These are phyloP conservation scores for Cylloceria caligata DNA, from an alignment of 2,888 invertebrate genomes.

Conservation along the genomic window DNA sequence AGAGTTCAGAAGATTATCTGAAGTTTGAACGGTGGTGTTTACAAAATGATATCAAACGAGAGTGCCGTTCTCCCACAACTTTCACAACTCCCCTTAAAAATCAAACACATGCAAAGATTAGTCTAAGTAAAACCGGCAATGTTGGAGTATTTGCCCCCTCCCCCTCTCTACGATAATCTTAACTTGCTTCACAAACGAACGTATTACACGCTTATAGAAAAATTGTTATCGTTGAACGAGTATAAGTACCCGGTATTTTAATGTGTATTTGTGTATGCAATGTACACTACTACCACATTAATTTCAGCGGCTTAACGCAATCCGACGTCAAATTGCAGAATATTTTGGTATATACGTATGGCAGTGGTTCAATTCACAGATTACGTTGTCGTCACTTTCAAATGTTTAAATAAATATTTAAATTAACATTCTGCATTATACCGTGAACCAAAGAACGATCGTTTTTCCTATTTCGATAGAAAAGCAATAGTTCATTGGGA, in stretches of 20 bases:
- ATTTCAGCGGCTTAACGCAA: constrained; percentile 22
- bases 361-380: background rate
- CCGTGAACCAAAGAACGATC: background rate
- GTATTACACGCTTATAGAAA: constrained; percentile 1
- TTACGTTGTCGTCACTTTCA: constrained; percentile 10
- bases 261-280: background rate
- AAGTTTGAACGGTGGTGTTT: constrained; percentile 29
- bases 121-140: constrained; percentile 5
- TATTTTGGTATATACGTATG: constrained; percentile 35
- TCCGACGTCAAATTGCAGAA: constrained; percentile 31
- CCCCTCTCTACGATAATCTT: background rate
- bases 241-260: constrained; percentile 7
- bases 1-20: constrained; percentile 61
- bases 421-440: background rate
- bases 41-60: constrained; percentile 36
- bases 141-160: background rate
- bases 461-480: background rate
- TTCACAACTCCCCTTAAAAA: constrained; percentile 44
- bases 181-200: background rate
- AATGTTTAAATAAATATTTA: background rate
- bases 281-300: constrained; percentile 19
- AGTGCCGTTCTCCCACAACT: constrained; percentile 35
- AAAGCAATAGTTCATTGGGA: constrained; percentile 19
- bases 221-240: constrained; percentile 35
- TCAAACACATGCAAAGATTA: background rate